A percentile compares a stretch with the other conserved stretches of the same genome.
These are phyloP conservation scores for Callospermophilus lateralis DNA, from an alignment of 2,113 vertebrate species.

Conservation along the genomic window DNA sequence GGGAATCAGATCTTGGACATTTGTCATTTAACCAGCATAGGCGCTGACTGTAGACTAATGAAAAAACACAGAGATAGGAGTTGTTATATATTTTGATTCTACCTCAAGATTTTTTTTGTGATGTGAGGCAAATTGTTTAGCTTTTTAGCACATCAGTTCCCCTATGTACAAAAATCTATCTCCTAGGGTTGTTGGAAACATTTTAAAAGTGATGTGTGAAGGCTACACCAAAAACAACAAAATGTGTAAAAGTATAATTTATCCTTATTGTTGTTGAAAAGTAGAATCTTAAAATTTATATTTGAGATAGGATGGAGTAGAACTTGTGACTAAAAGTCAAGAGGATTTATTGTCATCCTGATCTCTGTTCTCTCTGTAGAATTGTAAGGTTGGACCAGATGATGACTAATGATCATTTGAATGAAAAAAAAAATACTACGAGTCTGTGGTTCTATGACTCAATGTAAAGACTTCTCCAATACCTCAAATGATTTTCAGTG, in stretches of 20 bases:
- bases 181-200: not conserved
- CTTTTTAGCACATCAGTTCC: not conserved
- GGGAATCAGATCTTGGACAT: slow-evolving; percentile 35
- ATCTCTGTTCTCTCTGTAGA: not conserved
- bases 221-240: not conserved
- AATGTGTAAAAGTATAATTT: not conserved
- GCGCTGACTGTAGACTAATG: not conserved
- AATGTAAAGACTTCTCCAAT: not conserved
- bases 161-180: not conserved
- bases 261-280: slow-evolving; percentile 15
- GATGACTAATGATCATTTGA: not conserved
- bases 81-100: not conserved
- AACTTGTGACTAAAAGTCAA: not conserved
- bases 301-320: not conserved
- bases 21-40: slow-evolving; percentile 11
- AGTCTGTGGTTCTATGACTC: not conserved
- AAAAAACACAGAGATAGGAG: not conserved
- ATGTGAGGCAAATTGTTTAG: not conserved
- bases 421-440: not conserved
- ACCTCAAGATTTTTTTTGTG: not conserved
- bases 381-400: not conserved
- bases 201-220: not conserved
- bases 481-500: not conserved
- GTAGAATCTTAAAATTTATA: not conserved
- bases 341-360: not conserved